Percentiles rank a stretch among this genome's conserved stretches.
Evolutionary conservation across 2,797 vertebrate genomes (phyloP).

Genomic region (Salarias fasciatus): DNA sequence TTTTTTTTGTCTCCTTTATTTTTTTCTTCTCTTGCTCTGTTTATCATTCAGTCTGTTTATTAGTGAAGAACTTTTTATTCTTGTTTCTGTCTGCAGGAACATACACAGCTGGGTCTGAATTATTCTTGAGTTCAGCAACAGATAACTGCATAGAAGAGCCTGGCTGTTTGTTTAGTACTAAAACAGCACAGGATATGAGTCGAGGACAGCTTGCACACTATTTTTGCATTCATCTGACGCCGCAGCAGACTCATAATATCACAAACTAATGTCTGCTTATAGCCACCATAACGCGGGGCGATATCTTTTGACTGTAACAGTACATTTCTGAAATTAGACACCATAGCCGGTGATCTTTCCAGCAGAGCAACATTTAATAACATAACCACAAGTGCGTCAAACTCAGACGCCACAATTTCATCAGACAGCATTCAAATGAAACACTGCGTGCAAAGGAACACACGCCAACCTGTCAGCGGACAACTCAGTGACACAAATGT

Average conservation of each 20-base stretch:
- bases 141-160: slow-evolving; percentile 10
- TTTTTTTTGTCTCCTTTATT: neutral
- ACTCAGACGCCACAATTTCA: slow-evolving; percentile 14
- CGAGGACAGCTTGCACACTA: neutral
- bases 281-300: neutral
- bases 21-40: slow-evolving; percentile 8
- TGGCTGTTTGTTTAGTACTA: neutral
- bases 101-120: slow-evolving; percentile 23
- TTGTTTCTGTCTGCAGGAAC: slow-evolving; percentile 12
- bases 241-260: neutral
- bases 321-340: slow-evolving; percentile 11
- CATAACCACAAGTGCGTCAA: slow-evolving; percentile 11
- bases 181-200: neutral
- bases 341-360: slow-evolving; percentile 4
- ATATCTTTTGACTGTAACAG: slow-evolving; percentile 8
- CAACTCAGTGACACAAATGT: slow-evolving; percentile 2
- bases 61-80: slow-evolving; percentile 19
- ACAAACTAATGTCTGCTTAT: neutral
- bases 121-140: slow-evolving; percentile 8
- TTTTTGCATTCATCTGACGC: slow-evolving; percentile 1
- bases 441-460: slow-evolving; percentile 2
- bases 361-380: neutral
- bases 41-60: slow-evolving; percentile 18
- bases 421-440: slow-evolving; percentile 6
- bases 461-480: neutral